Conservation (phyloP, 2,113 vertebrate genomes). For the Datnioides undecimradiatus region DNA sequence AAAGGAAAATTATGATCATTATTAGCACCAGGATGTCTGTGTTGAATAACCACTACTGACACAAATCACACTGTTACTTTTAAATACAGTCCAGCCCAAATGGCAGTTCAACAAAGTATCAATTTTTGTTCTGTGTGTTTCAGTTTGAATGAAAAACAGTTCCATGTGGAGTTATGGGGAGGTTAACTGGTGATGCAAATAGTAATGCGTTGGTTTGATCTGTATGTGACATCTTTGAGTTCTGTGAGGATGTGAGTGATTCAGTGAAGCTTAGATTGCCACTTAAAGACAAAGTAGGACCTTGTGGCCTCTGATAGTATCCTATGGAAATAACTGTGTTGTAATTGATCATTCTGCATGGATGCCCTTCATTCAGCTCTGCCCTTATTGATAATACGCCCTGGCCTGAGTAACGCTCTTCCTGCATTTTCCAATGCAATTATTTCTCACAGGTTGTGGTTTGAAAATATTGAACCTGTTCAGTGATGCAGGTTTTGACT, state of each 20-base stretch:
- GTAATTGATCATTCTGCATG: slow-evolving; percentile 51
- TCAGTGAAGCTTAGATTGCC: slow-evolving; percentile 19
- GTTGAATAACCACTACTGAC: not conserved
- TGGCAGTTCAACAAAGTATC: not conserved
- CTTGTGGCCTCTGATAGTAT: slow-evolving; percentile 34
- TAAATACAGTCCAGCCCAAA: not conserved
- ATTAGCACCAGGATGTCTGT: not conserved
- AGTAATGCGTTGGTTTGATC: not conserved
- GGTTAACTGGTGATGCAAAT: slow-evolving; percentile 16
- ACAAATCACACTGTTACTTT: not conserved
- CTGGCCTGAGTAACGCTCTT: not conserved
- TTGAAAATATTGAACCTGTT: slow-evolving; percentile 15
- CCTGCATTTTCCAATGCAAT: slow-evolving; percentile 13
- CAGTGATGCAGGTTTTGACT: slow-evolving; percentile 14
- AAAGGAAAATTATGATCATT: slow-evolving; percentile 10
- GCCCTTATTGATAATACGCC: slow-evolving; percentile 11
- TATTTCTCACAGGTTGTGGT: slow-evolving; percentile 13
- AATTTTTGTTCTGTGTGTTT: not conserved
- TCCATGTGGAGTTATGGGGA: slow-evolving; percentile 1
- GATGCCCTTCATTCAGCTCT: slow-evolving; percentile 11
- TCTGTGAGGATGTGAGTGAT: slow-evolving; percentile 1
- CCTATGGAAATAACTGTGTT: slow-evolving; percentile 36
- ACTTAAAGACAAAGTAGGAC: slow-evolving; percentile 35
- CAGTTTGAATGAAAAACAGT: not conserved
- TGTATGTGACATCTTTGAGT: not conserved